Percentiles rank a stretch among this genome's conserved stretches.
Conservation (phyloP, 2,797 vertebrate species). For the Hoplostethus mediterraneus region DNA sequence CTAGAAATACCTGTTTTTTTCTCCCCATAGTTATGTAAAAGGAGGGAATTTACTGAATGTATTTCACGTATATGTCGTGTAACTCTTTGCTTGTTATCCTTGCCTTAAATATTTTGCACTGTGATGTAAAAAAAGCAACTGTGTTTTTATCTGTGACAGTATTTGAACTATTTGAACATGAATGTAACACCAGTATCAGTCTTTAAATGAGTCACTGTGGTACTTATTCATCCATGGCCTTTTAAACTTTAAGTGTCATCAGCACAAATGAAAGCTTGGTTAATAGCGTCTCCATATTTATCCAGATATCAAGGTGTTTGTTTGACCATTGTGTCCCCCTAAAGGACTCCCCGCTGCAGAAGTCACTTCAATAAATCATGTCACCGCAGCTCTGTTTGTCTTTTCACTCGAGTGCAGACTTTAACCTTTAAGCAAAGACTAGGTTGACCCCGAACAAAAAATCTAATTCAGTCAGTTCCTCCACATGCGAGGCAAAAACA, state of each 20-base stretch:
- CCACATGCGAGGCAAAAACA: background rate
- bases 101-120: conserved; percentile 70
- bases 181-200: conserved; percentile 1
- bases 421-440: background rate
- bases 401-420: background rate
- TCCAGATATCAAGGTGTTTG: conserved; percentile 46
- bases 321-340: conserved; percentile 35
- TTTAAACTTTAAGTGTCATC: conserved; percentile 38
- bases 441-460: background rate
- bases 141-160: conserved; percentile 27
- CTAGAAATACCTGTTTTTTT: conserved; percentile 45
- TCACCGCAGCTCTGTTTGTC: conserved; percentile 26
- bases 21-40: conserved; percentile 9
- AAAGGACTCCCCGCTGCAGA: conserved; percentile 46
- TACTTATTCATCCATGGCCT: conserved; percentile 58
- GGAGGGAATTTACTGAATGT: conserved; percentile 38
- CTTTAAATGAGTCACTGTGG: conserved; percentile 5
- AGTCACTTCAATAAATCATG: conserved; percentile 66
- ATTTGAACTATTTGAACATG: background rate
- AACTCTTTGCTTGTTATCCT: conserved; percentile 37
- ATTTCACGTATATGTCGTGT: conserved; percentile 40
- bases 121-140: conserved; percentile 60
- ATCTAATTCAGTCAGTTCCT: too few species aligned
- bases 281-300: conserved; percentile 18
- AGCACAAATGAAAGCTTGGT: background rate